phyloP scores from a whole-genome alignment of 2,113 vertebrate genomes.

The Jacana jacana region DNA sequence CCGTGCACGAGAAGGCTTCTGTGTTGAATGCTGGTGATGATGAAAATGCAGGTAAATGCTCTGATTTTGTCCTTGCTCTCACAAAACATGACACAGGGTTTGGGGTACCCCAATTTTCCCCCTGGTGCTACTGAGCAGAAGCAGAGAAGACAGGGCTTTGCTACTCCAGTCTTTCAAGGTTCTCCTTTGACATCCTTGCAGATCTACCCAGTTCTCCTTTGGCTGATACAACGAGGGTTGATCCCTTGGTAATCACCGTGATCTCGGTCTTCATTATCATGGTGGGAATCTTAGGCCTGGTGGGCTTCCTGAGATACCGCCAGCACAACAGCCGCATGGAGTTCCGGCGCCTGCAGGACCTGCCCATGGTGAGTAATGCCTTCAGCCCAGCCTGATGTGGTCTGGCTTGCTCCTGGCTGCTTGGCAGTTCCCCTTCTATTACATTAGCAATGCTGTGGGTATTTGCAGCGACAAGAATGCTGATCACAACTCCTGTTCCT shows the following conservation, averaged over 20 bases:
- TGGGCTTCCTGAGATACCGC: slow-evolving; percentile 85
- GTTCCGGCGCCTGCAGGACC: slow-evolving; percentile 84
- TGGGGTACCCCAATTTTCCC: not conserved
- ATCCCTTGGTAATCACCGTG: slow-evolving; percentile 84
- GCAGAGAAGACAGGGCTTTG: not conserved
- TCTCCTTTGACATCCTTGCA: slow-evolving; percentile 4
- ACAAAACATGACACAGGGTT: not conserved
- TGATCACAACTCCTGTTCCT: slow-evolving; percentile 29
- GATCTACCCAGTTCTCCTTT: slow-evolving; percentile 41
- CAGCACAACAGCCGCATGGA: slow-evolving; percentile 77
- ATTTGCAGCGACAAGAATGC: not conserved
- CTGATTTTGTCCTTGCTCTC: not conserved
- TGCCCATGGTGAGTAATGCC: slow-evolving; percentile 62
- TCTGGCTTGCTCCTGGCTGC: not conserved
- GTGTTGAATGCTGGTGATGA: slow-evolving; percentile 50
- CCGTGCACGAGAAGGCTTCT: slow-evolving; percentile 30
- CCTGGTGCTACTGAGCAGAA: not conserved
- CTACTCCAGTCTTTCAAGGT: not conserved
- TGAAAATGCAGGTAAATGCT: slow-evolving; percentile 51
- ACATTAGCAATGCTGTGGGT: not conserved
- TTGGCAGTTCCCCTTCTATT: not conserved
- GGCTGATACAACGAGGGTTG: slow-evolving; percentile 31
- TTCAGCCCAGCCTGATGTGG: not conserved
- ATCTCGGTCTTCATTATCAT: slow-evolving; percentile 84
- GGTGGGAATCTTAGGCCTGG: slow-evolving; percentile 80